Conservation (phyloP, 35 echinoderm and acorn worm species). For the Acanthaster planci region DNA sequence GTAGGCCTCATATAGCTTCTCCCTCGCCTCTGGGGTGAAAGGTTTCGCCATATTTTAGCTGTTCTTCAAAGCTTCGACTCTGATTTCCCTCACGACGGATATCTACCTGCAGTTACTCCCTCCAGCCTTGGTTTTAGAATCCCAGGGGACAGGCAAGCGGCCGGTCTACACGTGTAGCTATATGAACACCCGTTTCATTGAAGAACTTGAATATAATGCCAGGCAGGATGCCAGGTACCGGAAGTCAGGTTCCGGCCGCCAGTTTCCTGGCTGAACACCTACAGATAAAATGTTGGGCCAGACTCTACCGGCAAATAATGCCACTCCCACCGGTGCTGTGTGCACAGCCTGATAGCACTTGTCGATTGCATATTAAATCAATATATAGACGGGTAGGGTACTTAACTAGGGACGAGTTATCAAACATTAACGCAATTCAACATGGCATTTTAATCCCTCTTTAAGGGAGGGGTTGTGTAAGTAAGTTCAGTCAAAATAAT, state of each 20-base stretch:
- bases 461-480: too few species aligned
- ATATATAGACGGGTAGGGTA: too few species aligned
- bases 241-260: slow-evolving; percentile 22
- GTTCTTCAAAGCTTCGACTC: not conserved
- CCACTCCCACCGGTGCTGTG: slow-evolving; percentile 5
- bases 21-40: not conserved
- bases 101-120: not conserved
- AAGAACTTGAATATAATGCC: not conserved
- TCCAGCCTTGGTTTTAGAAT: not conserved
- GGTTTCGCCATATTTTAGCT: not conserved
- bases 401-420: too few species aligned
- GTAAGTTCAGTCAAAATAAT: too few species aligned
- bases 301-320: not conserved
- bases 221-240: not conserved
- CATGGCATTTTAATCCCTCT: too few species aligned
- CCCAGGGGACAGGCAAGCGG: not conserved
- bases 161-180: not conserved
- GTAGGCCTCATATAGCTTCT: not conserved
- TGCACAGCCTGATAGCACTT: not conserved
- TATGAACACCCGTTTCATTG: not conserved
- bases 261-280: not conserved
- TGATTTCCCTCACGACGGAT: too few species aligned
- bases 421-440: too few species aligned
- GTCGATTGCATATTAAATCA: too few species aligned
- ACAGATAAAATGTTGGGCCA: not conserved